A percentile compares a stretch with the other conserved stretches of the same genome.
Conservation (phyloP, 2,888 invertebrate species). For the Drosophila maculinotata region DNA sequence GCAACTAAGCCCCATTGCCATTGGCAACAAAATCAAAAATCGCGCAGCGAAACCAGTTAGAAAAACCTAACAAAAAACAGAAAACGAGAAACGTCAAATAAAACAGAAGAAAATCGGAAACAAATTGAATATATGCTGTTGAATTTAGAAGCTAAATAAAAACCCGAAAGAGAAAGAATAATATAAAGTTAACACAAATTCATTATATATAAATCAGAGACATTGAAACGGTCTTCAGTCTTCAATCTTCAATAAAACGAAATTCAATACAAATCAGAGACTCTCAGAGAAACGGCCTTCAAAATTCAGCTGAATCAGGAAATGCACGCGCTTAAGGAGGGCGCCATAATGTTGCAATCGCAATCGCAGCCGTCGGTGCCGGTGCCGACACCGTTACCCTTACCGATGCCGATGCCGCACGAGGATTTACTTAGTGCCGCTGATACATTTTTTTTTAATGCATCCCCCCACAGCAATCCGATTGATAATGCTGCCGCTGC, state of each 20-base stretch:
- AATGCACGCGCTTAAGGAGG: constrained; percentile 80
- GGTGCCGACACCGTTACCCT: too few relatives aligned
- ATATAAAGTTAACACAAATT: too few relatives aligned
- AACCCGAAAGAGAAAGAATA: too few relatives aligned
- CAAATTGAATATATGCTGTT: too few relatives aligned
- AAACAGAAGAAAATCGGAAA: constrained; percentile 6
- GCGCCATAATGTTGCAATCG: constrained; percentile 76
- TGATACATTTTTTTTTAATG: constrained; percentile 77
- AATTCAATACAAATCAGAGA: constrained; percentile 1
- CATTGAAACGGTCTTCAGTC: too few relatives aligned
- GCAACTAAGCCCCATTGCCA: constrained; percentile 65
- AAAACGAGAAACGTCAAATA: not conserved
- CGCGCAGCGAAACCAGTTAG: constrained; percentile 21
- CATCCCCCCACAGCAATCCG: constrained; percentile 87
- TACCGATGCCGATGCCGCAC: too few relatives aligned
- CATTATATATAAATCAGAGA: too few relatives aligned
- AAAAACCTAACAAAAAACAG: constrained; percentile 10
- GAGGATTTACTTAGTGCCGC: constrained; percentile 63
- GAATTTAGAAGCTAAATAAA: too few relatives aligned
- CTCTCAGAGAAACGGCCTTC: constrained; percentile 34
- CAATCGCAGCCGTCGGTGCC: constrained; percentile 52
- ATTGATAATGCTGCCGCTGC: constrained; percentile 85
- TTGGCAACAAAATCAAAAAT: constrained; percentile 65
- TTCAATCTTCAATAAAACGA: too few relatives aligned
- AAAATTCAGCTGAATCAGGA: constrained; percentile 77